Percentiles rank a stretch among this genome's conserved stretches.
phyloP scores from a whole-genome alignment of 2,113 vertebrate species.

The Platysternon megacephalum region DNA sequence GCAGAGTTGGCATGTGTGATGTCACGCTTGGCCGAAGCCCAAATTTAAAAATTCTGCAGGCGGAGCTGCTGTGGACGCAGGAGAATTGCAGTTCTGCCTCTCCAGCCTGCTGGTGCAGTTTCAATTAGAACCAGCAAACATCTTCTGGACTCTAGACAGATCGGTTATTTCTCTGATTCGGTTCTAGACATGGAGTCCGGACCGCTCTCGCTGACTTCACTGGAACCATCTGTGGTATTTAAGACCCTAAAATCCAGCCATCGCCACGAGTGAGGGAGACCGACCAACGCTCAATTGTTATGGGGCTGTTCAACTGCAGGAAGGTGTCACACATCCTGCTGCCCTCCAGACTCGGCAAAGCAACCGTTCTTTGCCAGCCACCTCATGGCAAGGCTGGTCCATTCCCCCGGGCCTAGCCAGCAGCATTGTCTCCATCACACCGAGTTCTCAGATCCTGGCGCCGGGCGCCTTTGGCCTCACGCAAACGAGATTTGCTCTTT shows the following conservation, averaged over 20 bases:
- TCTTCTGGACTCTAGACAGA: background rate
- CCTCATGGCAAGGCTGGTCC: background rate
- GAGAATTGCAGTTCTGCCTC: background rate
- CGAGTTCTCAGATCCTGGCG: background rate
- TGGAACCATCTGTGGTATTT: background rate
- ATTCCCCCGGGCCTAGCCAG: background rate
- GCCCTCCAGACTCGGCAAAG: background rate
- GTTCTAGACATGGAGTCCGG: background rate
- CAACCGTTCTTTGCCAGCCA: background rate
- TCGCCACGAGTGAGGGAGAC: background rate
- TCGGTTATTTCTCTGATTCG: background rate
- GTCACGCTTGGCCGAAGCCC: background rate
- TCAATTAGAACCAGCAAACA: background rate
- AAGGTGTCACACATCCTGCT: too few relatives aligned
- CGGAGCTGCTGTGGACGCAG: background rate
- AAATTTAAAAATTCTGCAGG: background rate
- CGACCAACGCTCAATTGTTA: background rate
- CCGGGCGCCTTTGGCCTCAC: too few relatives aligned
- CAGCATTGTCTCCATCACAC: background rate
- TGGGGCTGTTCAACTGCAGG: background rate
- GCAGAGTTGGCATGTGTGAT: background rate
- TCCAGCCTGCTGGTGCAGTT: background rate
- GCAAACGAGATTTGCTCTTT: background rate
- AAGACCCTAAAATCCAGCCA: background rate
- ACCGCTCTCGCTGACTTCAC: background rate